Conservation (phyloP, 2,888 invertebrate genomes). For the Lycocerus yunnanus region DNA sequence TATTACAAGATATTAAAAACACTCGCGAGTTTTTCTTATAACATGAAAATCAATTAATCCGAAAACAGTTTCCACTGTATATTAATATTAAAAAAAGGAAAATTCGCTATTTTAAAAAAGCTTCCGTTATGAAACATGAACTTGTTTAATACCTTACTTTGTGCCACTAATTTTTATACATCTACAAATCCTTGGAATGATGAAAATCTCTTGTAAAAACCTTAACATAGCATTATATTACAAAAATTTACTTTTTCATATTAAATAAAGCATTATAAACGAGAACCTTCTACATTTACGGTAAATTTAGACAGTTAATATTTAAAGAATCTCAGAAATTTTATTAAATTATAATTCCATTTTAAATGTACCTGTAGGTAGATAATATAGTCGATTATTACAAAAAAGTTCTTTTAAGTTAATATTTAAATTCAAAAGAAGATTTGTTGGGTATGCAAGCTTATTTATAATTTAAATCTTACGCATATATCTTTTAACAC, state of each 20-base stretch:
- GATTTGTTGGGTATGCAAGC: not conserved
- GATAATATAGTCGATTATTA: too few relatives aligned
- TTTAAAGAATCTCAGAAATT: not conserved
- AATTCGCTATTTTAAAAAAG: not conserved
- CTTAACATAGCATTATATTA: not conserved
- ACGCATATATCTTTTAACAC: not conserved
- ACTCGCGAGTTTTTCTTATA: too few relatives aligned
- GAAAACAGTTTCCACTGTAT: too few relatives aligned
- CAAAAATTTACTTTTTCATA: not conserved
- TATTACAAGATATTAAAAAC: too few relatives aligned
- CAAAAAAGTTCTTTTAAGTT: too few relatives aligned
- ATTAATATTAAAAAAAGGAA: not conserved
- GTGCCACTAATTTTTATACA: not conserved
- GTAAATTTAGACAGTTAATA: not conserved
- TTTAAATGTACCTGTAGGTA: not conserved
- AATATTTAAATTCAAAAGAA: not conserved
- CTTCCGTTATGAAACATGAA: not conserved
- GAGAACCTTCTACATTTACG: not conserved
- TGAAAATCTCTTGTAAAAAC: not conserved
- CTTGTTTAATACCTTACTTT: not conserved
- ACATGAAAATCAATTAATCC: too few relatives aligned
- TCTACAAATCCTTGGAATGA: not conserved
- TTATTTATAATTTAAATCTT: not conserved
- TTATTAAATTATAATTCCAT: not conserved
- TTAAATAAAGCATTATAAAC: not conserved